Evolutionary conservation across 2,888 invertebrate species (phyloP).

Genomic region (Tetanocera ferruginea): DNA sequence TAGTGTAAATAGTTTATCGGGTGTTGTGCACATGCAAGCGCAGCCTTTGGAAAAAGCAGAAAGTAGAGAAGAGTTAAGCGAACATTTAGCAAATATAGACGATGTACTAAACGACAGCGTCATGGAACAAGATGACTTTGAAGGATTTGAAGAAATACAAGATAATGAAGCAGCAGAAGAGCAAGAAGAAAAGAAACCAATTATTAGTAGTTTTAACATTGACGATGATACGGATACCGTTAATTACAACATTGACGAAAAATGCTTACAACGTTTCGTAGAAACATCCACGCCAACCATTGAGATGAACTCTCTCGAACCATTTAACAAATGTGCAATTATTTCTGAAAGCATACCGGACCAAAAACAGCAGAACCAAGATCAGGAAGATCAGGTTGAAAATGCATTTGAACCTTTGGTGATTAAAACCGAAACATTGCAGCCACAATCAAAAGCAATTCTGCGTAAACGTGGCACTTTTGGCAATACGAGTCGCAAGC

Average conservation of each 20-base stretch:
- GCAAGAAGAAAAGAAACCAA: not conserved
- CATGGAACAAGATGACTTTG: conserved; percentile 39
- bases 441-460: conserved; percentile 1
- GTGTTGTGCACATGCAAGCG: conserved; percentile 8
- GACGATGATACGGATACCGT: not conserved
- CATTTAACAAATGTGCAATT: conserved; percentile 25
- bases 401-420: conserved; percentile 12
- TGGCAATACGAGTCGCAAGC: conserved; percentile 30
- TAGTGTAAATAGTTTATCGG: conserved; percentile 35
- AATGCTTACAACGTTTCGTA: not conserved
- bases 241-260: not conserved
- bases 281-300: not conserved
- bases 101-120: conserved; percentile 21
- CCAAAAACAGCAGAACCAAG: not conserved
- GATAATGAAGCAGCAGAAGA: not conserved
- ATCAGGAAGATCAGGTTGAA: not conserved
- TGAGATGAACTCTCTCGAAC: not conserved
- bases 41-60: conserved; percentile 32
- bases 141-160: conserved; percentile 40
- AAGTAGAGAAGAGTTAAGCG: conserved; percentile 27
- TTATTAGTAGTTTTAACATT: not conserved
- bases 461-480: conserved; percentile 35
- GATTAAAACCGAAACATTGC: not conserved
- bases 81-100: conserved; percentile 14
- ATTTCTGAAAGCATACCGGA: not conserved